Conservation (phyloP, 2,113 vertebrate species). For the Equus quagga region DNA sequence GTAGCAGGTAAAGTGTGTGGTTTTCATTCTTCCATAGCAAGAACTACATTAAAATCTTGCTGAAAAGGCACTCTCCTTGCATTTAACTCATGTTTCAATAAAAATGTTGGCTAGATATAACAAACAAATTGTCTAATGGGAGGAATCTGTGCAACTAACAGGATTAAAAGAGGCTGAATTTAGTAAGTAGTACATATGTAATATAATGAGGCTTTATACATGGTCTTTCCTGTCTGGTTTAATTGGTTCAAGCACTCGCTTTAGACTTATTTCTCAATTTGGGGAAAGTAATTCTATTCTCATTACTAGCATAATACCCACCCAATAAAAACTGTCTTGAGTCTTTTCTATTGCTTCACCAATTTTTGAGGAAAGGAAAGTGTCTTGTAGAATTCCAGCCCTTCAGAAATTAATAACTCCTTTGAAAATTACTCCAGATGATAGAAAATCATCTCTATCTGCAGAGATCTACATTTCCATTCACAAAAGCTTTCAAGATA, state of each 20-base stretch:
- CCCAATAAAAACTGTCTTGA: slow-evolving; percentile 36
- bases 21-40: slow-evolving; percentile 61
- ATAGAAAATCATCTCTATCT: slow-evolving; percentile 79
- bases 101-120: slow-evolving; percentile 63
- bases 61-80: slow-evolving; percentile 62
- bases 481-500: slow-evolving; percentile 47
- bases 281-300: slow-evolving; percentile 53
- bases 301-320: slow-evolving; percentile 47
- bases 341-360: slow-evolving; percentile 68
- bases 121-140: slow-evolving; percentile 64
- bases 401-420: slow-evolving; percentile 76
- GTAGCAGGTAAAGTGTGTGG: slow-evolving; percentile 70
- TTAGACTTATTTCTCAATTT: slow-evolving; percentile 58
- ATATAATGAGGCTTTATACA: slow-evolving; percentile 30
- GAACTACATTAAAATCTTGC: slow-evolving; percentile 69
- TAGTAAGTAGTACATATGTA: slow-evolving; percentile 34
- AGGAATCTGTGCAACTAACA: slow-evolving; percentile 14
- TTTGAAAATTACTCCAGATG: slow-evolving; percentile 82
- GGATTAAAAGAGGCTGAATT: slow-evolving; percentile 43
- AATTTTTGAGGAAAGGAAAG: background rate
- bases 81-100: slow-evolving; percentile 66
- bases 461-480: slow-evolving; percentile 82
- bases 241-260: slow-evolving; percentile 56
- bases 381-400: slow-evolving; percentile 64
- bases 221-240: slow-evolving; percentile 47